Base-by-base conservation (phyloP, 2,888 invertebrate species). In the Oegoconia quadripuncta region DNA sequence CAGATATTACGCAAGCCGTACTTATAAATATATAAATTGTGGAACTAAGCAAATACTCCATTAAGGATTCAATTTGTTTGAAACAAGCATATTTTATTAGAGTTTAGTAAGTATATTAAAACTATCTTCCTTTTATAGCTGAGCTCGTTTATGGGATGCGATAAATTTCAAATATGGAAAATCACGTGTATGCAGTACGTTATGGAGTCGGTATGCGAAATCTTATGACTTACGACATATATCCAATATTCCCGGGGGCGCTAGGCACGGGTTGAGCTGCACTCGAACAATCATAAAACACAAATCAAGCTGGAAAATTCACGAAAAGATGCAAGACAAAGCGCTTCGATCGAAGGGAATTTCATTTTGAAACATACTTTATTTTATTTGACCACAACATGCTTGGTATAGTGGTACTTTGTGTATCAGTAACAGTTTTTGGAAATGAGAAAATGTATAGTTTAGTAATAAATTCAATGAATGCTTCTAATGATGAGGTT, bases 221-320 rank as follows among this genome's bases (percentile, higher is more conserved):
- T 75, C 74, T 74, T 70, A 69, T 69, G 71, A 77, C 70, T 76
- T 70, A 68, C 74, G 78, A 78, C 78, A 75, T 71, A 78, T 77
- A 79, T 77, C 75, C 80, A 79, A 81, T 81, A 78, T 73, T 71
- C 65, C 66, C 59, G 50, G 56, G 58, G 65, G 72, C 72, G 59
- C 41, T 20, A 33, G 23, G 42, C 46, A 52, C 54, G 59, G 50
- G 58, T 52, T 63, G 63, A 64, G 70, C 27, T 73, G 76, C 74
- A 73, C 54, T 55, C 60, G 69, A 74, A 74, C 70, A 72, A 73
- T 74, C 66, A 68, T 73, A 70, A 71, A 65, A 76, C 74, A 79
- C 79, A 80, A 80, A 78, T 81, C 80, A 74, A 69, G 58, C 60
- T 50, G 47, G 63, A 68, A 74, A 76, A 73, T 71, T 64, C 63